phyloP scores from a whole-genome alignment of 2,888 invertebrate species.

The Sturmia bella region DNA sequence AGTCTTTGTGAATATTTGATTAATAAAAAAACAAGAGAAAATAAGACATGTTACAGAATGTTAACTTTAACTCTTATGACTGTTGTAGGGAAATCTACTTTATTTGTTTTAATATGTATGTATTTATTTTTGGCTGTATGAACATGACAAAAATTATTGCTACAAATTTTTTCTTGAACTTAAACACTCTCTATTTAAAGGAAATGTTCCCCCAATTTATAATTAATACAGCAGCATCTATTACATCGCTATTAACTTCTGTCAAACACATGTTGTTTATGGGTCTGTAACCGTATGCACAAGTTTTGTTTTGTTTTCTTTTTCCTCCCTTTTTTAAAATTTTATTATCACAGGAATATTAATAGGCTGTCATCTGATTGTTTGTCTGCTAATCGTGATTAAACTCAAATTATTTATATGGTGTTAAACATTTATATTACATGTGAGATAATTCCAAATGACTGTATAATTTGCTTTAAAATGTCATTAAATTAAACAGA shows the following conservation, averaged over 20 bases:
- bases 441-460: slow-evolving; percentile 31
- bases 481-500: slow-evolving; percentile 38
- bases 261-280: slow-evolving; percentile 50
- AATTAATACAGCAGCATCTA: background rate
- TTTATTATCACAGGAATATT: slow-evolving; percentile 39
- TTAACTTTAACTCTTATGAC: no score
- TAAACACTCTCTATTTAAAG: background rate
- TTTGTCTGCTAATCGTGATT: slow-evolving; percentile 50
- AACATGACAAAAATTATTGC: no score
- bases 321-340: background rate
- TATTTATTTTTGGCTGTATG: no score
- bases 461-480: slow-evolving; percentile 42
- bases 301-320: slow-evolving; percentile 23
- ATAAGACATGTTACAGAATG: no score
- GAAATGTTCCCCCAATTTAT: background rate
- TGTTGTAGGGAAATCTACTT: no score
- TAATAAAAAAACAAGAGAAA: no score
- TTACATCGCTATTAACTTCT: slow-evolving; percentile 22
- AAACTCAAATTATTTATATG: slow-evolving; percentile 55
- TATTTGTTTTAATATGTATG: no score
- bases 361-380: slow-evolving; percentile 57
- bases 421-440: slow-evolving; percentile 34
- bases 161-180: background rate
- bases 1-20: no score
- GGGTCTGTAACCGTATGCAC: background rate